Percentiles rank a stretch among this genome's conserved stretches.
Conservation (phyloP, 2,888 invertebrate species). For the Gerris lacustris region DNA sequence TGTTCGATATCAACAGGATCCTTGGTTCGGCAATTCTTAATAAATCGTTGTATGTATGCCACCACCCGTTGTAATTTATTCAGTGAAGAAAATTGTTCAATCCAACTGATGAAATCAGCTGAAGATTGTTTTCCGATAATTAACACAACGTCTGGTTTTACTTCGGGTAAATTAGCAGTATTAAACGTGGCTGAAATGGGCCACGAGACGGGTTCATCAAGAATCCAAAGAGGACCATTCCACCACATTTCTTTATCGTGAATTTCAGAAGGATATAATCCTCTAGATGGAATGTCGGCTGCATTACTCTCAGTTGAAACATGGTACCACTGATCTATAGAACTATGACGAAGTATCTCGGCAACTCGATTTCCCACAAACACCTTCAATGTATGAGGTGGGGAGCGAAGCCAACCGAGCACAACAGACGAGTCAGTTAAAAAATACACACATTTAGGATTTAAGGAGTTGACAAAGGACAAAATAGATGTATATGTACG, state of each 20-base stretch:
- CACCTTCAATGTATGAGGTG: constrained; percentile 24
- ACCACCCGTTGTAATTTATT: constrained; percentile 8
- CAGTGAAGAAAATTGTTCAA: constrained; percentile 10
- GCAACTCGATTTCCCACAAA: constrained; percentile 14
- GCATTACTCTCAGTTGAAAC: constrained; percentile 25
- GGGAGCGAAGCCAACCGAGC: constrained; percentile 26
- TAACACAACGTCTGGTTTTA: not conserved
- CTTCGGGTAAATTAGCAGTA: not conserved
- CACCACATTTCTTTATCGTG: constrained; percentile 20
- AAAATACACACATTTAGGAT: not conserved
- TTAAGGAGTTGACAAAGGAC: not conserved
- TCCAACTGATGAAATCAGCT: not conserved
- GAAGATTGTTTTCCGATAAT: too few relatives aligned
- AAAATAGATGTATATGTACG: not conserved
- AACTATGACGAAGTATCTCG: constrained; percentile 25
- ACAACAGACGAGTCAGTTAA: not conserved
- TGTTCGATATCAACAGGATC: not conserved
- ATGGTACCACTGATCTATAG: constrained; percentile 23
- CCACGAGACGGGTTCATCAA: not conserved
- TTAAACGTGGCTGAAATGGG: not conserved
- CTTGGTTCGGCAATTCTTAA: constrained; percentile 9
- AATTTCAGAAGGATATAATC: constrained; percentile 20
- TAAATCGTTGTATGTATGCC: constrained; percentile 15
- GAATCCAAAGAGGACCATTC: constrained; percentile 23
- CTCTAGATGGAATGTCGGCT: constrained; percentile 27